A percentile compares a stretch with the other conserved stretches of the same genome.
Evolutionary conservation across 2,888 invertebrate genomes (phyloP).

Genomic region (Boloria selene): DNA sequence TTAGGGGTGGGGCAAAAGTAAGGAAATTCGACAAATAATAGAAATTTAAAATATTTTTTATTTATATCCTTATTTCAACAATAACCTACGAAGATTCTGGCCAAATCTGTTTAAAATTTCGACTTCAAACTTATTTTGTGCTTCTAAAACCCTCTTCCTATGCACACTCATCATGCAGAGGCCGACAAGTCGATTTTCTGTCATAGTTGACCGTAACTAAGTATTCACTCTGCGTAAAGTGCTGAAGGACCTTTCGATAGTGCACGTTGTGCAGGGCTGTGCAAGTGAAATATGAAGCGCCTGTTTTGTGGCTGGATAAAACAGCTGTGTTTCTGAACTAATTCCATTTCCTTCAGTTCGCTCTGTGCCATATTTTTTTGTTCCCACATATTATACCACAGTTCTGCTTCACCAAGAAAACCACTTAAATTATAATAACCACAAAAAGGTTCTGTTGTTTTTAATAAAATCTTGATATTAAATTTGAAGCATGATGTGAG

Average conservation of each 20-base stretch:
- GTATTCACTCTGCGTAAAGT: constrained; percentile 17
- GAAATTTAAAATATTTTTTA: too few species aligned
- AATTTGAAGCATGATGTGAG: neutral
- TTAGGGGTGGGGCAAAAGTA: too few species aligned
- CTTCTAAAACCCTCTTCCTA: constrained; percentile 20
- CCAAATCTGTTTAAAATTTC: neutral
- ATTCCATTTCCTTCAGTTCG: constrained; percentile 10
- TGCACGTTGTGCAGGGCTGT: too few species aligned
- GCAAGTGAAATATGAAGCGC: too few species aligned
- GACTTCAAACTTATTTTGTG: constrained; percentile 20
- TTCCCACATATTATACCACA: constrained; percentile 16
- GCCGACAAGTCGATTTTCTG: constrained; percentile 27
- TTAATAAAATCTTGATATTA: too few species aligned
- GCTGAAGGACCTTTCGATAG: too few species aligned
- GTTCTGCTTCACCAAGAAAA: constrained; percentile 18
- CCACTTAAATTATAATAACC: constrained; percentile 19
- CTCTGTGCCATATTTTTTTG: constrained; percentile 10
- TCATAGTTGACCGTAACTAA: constrained; percentile 27
- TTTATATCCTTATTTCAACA: too few species aligned
- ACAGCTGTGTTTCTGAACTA: too few species aligned
- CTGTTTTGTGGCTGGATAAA: too few species aligned
- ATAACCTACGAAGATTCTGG: too few species aligned
- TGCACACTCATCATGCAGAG: constrained; percentile 26
- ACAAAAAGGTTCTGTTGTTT: constrained; percentile 26
- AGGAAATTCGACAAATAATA: too few species aligned